Base-by-base conservation (phyloP, 2,797 vertebrate species). In the Sebastiscus albofasciatus region DNA sequence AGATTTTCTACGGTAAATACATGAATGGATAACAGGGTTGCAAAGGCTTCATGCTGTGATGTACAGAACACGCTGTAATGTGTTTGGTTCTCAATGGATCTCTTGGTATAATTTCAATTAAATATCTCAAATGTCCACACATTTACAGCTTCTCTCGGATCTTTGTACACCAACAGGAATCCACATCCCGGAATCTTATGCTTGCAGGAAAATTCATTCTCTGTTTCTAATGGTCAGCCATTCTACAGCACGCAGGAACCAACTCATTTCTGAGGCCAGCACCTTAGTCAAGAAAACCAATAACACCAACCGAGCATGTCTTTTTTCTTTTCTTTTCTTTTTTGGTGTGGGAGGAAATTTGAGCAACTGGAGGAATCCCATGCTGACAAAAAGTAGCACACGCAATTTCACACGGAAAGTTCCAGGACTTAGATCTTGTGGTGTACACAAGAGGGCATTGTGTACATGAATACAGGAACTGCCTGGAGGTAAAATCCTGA, bases 401-500 rank as follows among this genome's bases (percentile, higher is more conserved):
- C 36, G 27, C 27, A 46, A 4, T 64, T 54, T 67, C 49, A 79
- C 46, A 54, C 58, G 46, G 64, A 56, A 54, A 75, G 34, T 64
- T 60, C 26, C 33, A 58, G 42, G 60, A 24, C 62, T 79, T 36
- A 56, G 33, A 77, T 77, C 1, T 34, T 70, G 65, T 26, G 8
- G 24, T 16, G 22, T 24, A 24, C 61, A 61, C 18, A 67, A 78
- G 67, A 68, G 4, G 46, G 18, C 46, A 52, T 52, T 52, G 46
- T 49, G 46, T 2, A 42, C 24, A 73, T 9, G 2, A 75, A 67
- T 27, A 36, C 46, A 67, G 11, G 80, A 81, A 59, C 34, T 27
- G 55, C 65, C 68, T 22, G 20, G n/a, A 65, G 64, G 65, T 64
- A 67, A 69, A 82, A 74, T 67, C 46, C 46, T 33, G 26, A 80